A percentile compares a stretch with the other conserved stretches of the same genome.
These are phyloP conservation scores for Rhombomys opimus DNA, from an alignment of 2,113 vertebrate genomes.

Conservation along the genomic window DNA sequence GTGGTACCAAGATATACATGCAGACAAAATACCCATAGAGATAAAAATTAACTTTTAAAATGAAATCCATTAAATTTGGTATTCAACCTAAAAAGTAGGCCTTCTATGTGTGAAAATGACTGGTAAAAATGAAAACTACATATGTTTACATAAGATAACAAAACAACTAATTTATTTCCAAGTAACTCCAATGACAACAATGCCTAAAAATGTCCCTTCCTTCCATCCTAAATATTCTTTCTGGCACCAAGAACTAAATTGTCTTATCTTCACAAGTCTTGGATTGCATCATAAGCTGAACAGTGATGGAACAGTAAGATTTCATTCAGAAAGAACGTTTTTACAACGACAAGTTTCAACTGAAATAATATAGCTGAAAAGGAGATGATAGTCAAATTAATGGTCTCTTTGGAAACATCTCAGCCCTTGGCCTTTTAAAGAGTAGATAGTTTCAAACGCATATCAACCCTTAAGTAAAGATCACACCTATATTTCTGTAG, in stretches of 20 bases:
- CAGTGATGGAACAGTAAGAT: neutral
- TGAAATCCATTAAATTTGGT: neutral
- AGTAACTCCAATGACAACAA: constrained; percentile 18
- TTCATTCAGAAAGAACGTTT: constrained; percentile 48
- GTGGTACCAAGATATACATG: neutral
- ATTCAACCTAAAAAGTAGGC: constrained; percentile 1
- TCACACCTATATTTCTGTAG: neutral
- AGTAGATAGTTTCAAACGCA: neutral
- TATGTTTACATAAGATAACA: constrained; percentile 1
- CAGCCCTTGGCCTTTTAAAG: neutral
- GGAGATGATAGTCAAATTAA: constrained; percentile 38
- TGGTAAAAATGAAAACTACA: constrained; percentile 34
- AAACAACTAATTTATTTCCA: constrained; percentile 45
- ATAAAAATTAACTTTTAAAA: constrained; percentile 15
- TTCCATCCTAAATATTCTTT: neutral
- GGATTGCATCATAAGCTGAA: neutral
- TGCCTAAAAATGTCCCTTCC: constrained; percentile 11
- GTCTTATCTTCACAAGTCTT: constrained; percentile 30
- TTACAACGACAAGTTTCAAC: neutral
- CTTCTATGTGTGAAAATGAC: neutral
- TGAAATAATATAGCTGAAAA: constrained; percentile 35
- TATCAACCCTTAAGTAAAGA: constrained; percentile 33
- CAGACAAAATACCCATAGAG: neutral
- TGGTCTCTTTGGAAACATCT: neutral
- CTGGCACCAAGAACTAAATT: neutral